These are phyloP conservation scores for Corella eumyota DNA, from an alignment of 23 tunicate genomes.

Conservation along the genomic window DNA sequence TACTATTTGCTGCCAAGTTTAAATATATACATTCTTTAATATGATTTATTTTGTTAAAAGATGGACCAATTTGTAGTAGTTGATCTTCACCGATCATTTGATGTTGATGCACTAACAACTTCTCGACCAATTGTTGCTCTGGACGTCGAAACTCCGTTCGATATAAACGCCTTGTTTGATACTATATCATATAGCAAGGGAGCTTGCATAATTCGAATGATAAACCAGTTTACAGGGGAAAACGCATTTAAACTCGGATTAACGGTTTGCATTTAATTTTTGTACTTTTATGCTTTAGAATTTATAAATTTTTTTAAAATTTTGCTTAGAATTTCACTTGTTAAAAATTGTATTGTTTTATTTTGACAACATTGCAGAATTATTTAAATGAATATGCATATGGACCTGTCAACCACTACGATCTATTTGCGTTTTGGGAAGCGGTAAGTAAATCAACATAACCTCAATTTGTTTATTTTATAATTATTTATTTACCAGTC, in stretches of 20 bases:
- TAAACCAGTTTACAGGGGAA: slow-evolving; percentile 50
- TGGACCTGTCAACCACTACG: slow-evolving; percentile 15
- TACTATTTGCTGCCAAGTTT: too few relatives aligned
- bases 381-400: slow-evolving; percentile 11
- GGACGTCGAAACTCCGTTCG: slow-evolving; percentile 29
- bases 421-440: slow-evolving; percentile 17
- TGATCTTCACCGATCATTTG: slow-evolving; percentile 38
- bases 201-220: slow-evolving; percentile 64
- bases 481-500: too few relatives aligned
- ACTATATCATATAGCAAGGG: slow-evolving; percentile 58
- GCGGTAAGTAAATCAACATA: slow-evolving; percentile 10
- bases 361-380: too few relatives aligned
- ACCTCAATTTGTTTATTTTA: too few relatives aligned
- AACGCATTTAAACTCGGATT: slow-evolving; percentile 48
- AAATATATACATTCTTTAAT: too few relatives aligned
- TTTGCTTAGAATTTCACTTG: too few relatives aligned
- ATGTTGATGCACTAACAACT: slow-evolving; percentile 44
- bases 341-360: too few relatives aligned
- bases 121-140: slow-evolving; percentile 59
- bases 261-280: too few relatives aligned
- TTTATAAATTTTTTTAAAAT: too few relatives aligned
- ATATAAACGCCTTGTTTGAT: slow-evolving; percentile 57
- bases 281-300: too few relatives aligned
- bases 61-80: slow-evolving; percentile 33
- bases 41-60: too few relatives aligned